Evolutionary conservation across 2,797 vertebrate genomes (phyloP).

Genomic region (Vespertilio murinus): DNA sequence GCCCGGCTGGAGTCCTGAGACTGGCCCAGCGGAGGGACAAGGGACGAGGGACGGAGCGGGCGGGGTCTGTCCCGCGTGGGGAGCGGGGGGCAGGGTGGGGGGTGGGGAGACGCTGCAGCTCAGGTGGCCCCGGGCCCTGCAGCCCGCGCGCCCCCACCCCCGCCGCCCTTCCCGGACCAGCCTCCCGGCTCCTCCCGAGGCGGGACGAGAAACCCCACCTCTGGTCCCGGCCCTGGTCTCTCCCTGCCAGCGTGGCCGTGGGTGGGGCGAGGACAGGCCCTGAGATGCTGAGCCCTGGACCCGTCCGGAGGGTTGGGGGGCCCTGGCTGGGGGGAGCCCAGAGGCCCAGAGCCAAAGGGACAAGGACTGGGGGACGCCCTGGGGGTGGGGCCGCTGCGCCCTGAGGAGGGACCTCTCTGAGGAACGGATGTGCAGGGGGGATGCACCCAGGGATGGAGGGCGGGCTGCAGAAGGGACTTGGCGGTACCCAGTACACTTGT

Average conservation of each 20-base stretch:
- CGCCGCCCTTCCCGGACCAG: not conserved
- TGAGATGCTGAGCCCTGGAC: not conserved
- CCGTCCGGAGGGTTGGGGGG: not conserved
- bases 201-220: not conserved
- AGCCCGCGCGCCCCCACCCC: not conserved
- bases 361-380: not conserved
- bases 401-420: not conserved
- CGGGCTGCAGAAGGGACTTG: not conserved
- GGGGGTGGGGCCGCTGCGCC: not conserved
- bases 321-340: not conserved
- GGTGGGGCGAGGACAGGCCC: constrained; percentile 25
- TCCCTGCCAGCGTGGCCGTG: constrained; percentile 60
- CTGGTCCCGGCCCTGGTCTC: not conserved
- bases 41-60: not conserved
- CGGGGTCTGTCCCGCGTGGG: fast-evolving
- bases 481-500: not conserved
- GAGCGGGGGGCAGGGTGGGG: not conserved
- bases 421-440: not conserved
- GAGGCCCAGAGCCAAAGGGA: not conserved
- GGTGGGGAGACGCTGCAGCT: not conserved
- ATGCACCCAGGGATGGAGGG: not conserved
- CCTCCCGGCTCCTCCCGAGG: not conserved
- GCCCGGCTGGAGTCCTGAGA: not conserved
- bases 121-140: not conserved
- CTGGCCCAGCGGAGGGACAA: not conserved